phyloP scores from a whole-genome alignment of 2,113 vertebrate genomes.

The Brachyhypopomus gauderio region DNA sequence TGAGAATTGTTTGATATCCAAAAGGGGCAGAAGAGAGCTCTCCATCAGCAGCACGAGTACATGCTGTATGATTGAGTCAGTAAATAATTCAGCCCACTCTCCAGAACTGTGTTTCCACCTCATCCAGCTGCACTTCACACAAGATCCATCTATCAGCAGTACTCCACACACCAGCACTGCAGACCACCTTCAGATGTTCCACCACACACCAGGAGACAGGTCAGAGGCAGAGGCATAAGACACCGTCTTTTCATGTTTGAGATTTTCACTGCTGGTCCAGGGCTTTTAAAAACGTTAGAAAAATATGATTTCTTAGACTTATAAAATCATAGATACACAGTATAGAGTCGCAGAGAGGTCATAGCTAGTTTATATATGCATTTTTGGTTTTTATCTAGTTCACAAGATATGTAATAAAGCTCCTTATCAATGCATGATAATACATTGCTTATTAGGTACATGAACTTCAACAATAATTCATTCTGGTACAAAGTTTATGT shows the following conservation, averaged over 20 bases:
- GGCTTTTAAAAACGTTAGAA: neutral
- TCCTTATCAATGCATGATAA: neutral
- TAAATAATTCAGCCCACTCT: slow-evolving; percentile 68
- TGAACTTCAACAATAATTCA: neutral
- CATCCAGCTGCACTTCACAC: slow-evolving; percentile 37
- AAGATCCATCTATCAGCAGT: slow-evolving; percentile 49
- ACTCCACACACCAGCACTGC: neutral
- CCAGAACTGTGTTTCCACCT: slow-evolving; percentile 34
- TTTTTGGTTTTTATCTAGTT: neutral
- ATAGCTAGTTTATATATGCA: neutral
- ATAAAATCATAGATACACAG: too few relatives aligned
- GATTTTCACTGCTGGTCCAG: neutral
- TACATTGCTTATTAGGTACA: neutral
- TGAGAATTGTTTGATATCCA: slow-evolving; percentile 51
- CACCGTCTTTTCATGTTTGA: neutral
- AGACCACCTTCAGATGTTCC: slow-evolving; percentile 14
- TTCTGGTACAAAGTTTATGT: too few relatives aligned
- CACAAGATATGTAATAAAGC: neutral
- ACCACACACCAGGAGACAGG: neutral
- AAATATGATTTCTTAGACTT: neutral
- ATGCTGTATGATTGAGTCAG: slow-evolving; percentile 56
- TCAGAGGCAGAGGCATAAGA: neutral
- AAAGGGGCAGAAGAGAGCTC: slow-evolving; percentile 50
- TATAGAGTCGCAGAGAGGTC: neutral
- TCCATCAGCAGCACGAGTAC: slow-evolving; percentile 57